Evolutionary conservation across 2,113 vertebrate genomes (phyloP), one percentile per base, ranked within the genome.

Genomic region (Pithys albifrons): DNA sequence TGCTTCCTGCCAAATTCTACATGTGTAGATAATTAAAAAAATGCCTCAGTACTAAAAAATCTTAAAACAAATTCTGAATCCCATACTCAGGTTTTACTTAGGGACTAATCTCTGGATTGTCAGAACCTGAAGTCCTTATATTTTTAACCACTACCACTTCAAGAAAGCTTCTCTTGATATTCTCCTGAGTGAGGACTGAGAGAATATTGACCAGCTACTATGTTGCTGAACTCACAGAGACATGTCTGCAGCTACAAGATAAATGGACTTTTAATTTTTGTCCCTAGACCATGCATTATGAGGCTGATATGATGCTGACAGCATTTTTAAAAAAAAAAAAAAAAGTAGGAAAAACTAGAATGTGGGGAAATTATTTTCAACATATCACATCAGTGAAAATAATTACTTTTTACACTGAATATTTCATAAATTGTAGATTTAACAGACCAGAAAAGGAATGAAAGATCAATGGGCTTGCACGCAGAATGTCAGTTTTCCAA

Each of bases 1-100:
- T 94, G 27, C 59, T 90, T 96, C 78, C 88, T 96, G 95, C 97
- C 96, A 97, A 93, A 84, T 89, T 69, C n/a, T 77, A 82, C 97
- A 96, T 93, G 64, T 97, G 97, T 83, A 45, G n/a, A 91, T 95
- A 92, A 97, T 97, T 96, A 96, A 95, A 96, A 93, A 78, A 91
- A 93, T 96, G 81, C 75, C 31, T 94, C 49, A 59, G 49, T 77
- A 81, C 85, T 92, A 86, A 96, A 96, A 58, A 91, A 81, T 90
- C 45, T 89, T 97, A 88, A 91, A 92, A 67, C 82, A 93, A 95
- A 92, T 92, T 95, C 72, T 95, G 73, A 96, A 80, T 89, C 45
- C 57, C 64, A 49, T 91, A 65, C 29, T 96, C 95, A 93, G 92
- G 61, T 94, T 95, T 95, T 82, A 80, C 18, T 91, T 73, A 87